Conservation (phyloP, 2,113 vertebrate genomes). For the Elaphurus davidianus region DNA sequence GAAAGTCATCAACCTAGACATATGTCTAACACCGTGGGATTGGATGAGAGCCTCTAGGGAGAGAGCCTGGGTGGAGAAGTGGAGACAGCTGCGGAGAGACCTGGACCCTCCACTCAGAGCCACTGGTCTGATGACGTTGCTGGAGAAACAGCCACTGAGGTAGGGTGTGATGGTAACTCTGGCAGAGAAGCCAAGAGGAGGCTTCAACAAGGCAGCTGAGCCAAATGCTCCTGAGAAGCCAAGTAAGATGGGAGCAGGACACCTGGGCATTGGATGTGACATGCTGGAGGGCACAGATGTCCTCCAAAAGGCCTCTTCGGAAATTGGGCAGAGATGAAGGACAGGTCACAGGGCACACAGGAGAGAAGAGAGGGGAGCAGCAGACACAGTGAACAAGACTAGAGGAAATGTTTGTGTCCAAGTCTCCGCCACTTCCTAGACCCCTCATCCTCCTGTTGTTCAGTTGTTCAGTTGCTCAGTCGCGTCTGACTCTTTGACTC, state of each 20-base stretch:
- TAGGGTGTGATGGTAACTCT: background rate
- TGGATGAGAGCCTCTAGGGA: background rate
- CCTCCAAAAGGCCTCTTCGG: background rate
- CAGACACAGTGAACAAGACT: background rate
- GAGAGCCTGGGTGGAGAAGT: background rate
- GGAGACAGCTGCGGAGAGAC: background rate
- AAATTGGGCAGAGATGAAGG: background rate
- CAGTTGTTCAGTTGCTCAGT: background rate
- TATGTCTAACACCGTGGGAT: background rate
- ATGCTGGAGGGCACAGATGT: background rate
- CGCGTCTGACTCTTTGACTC: background rate
- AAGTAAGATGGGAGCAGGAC: no score
- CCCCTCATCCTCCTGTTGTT: background rate
- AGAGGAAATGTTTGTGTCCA: background rate
- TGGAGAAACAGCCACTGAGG: background rate
- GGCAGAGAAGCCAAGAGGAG: background rate
- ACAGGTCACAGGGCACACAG: background rate
- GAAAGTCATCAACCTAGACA: background rate
- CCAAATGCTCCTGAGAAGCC: background rate
- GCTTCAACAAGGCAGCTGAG: background rate
- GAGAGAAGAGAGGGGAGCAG: background rate
- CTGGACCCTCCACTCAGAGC: background rate
- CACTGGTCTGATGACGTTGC: rapidly evolving
- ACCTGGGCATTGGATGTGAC: background rate
- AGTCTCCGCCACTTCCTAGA: background rate